Percentiles rank a stretch among this genome's conserved stretches.
phyloP scores from a whole-genome alignment of 2,797 vertebrate species.

The Cygnus olor region DNA sequence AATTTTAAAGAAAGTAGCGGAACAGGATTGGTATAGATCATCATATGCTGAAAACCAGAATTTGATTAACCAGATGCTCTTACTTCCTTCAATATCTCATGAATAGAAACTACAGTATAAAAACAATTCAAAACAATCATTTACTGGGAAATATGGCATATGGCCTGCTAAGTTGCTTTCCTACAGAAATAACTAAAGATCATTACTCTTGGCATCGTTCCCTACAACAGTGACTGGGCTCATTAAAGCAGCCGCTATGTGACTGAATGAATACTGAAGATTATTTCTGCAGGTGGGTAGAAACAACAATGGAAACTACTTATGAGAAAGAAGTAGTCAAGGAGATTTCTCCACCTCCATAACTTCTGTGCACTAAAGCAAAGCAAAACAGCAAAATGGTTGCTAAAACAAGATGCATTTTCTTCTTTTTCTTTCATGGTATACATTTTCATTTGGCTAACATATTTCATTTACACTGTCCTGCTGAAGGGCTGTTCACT shows the following conservation, averaged over 20 bases:
- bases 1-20: neutral
- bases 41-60: neutral
- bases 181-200: conserved; percentile 49
- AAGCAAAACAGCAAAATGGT: neutral
- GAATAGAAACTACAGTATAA: conserved; percentile 20
- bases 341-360: conserved; percentile 57
- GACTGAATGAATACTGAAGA: neutral
- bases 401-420: neutral
- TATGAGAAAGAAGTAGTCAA: conserved; percentile 44
- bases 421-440: neutral
- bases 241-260: neutral
- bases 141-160: conserved; percentile 54
- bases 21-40: neutral
- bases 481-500: neutral
- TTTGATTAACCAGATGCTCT: conserved; percentile 38
- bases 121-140: conserved; percentile 53
- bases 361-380: conserved; percentile 21
- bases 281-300: conserved; percentile 15
- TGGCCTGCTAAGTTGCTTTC: conserved; percentile 42
- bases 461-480: neutral
- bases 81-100: conserved; percentile 45
- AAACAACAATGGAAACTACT: conserved; percentile 29
- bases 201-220: conserved; percentile 25
- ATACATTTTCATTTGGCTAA: neutral
- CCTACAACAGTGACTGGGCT: neutral